These are phyloP conservation scores for Scalopus aquaticus DNA, from an alignment of 2,113 vertebrate species.

Conservation along the genomic window DNA sequence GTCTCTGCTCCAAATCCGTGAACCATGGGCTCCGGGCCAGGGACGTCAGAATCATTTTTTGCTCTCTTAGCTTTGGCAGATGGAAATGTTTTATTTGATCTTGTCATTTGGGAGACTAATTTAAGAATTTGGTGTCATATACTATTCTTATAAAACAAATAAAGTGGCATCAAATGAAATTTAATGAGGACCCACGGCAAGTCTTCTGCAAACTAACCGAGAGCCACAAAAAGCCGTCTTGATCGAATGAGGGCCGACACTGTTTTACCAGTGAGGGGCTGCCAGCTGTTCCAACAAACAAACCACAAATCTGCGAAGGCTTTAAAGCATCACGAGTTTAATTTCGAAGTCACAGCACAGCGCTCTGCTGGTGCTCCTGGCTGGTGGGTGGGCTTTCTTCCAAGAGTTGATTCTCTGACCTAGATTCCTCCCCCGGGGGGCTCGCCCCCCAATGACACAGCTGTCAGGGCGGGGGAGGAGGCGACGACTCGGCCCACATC, in stretches of 20 bases:
- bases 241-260: not conserved
- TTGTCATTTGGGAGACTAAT: not conserved
- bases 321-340: not conserved
- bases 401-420: not conserved
- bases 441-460: not conserved
- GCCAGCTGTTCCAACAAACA: not conserved
- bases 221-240: not conserved
- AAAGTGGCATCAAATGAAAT: not conserved
- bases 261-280: not conserved
- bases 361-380: not conserved
- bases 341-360: not conserved
- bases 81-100: constrained; percentile 36
- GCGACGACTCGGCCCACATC: not conserved
- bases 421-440: not conserved
- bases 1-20: not conserved
- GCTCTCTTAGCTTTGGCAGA: not conserved
- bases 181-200: not conserved
- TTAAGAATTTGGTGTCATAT: not conserved
- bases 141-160: not conserved
- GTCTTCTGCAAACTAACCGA: not conserved
- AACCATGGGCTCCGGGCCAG: not conserved
- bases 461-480: not conserved
- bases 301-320: not conserved
- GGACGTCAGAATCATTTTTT: constrained; percentile 10
- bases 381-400: not conserved